Conservation (phyloP, 2,113 vertebrate species). For the Notothenia coriiceps region DNA sequence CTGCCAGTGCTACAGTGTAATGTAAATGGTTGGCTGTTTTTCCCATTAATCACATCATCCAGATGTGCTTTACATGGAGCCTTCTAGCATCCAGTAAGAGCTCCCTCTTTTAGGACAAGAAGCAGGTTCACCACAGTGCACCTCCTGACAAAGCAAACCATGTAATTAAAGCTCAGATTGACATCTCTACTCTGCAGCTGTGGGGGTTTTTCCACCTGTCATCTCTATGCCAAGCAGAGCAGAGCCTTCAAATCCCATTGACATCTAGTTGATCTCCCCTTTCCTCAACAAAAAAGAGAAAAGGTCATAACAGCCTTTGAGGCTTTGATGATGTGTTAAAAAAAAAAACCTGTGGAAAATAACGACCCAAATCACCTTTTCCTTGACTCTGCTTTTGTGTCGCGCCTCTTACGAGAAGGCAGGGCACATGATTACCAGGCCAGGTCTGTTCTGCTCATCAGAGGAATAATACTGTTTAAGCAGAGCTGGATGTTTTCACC, state of each 20-base stretch:
- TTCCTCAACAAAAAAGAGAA: slow-evolving; percentile 9
- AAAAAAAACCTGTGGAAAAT: slow-evolving; percentile 36
- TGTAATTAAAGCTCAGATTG: slow-evolving; percentile 22
- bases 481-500: slow-evolving; percentile 11
- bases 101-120: slow-evolving; percentile 11
- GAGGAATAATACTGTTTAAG: slow-evolving; percentile 21
- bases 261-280: slow-evolving; percentile 23
- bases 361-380: slow-evolving; percentile 24
- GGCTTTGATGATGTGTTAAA: slow-evolving; percentile 58
- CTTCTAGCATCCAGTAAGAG: slow-evolving; percentile 25
- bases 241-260: not conserved
- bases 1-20: slow-evolving; percentile 53
- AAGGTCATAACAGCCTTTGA: slow-evolving; percentile 34
- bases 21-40: slow-evolving; percentile 63
- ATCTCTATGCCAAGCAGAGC: slow-evolving; percentile 15
- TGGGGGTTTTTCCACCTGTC: slow-evolving; percentile 7
- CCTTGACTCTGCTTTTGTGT: slow-evolving; percentile 14
- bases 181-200: slow-evolving; percentile 16
- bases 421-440: slow-evolving; percentile 4
- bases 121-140: slow-evolving; percentile 14
- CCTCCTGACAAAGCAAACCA: slow-evolving; percentile 27
- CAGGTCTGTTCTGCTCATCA: slow-evolving; percentile 15
- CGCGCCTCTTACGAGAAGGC: slow-evolving; percentile 23
- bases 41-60: slow-evolving; percentile 75
- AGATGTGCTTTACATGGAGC: slow-evolving; percentile 69